Percentiles rank a stretch among this genome's conserved stretches.
These are phyloP conservation scores for Mylabris sibirica DNA, from an alignment of 2,888 invertebrate species.

Conservation along the genomic window DNA sequence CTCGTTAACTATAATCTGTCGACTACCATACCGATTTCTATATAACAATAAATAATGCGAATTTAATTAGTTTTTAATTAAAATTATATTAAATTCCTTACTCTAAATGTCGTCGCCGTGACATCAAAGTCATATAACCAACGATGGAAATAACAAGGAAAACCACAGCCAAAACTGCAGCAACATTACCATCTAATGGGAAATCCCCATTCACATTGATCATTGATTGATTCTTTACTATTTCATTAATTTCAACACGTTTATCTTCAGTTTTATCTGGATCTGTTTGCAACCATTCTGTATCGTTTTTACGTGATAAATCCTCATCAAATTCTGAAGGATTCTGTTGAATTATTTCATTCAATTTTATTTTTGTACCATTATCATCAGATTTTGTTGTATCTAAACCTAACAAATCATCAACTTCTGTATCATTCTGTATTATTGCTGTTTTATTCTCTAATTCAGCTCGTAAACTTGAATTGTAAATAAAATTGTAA, in stretches of 20 bases:
- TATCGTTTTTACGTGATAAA: background rate
- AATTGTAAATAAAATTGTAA: background rate
- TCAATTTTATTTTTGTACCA: background rate
- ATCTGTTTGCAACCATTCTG: conserved; percentile 2
- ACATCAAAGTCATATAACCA: conserved; percentile 58
- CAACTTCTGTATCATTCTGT: conserved; percentile 10
- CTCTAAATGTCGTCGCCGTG: conserved; percentile 62
- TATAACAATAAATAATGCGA: conserved; percentile 39
- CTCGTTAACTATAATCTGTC: conserved; percentile 62
- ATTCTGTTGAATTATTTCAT: background rate
- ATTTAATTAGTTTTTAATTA: background rate
- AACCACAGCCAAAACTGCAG: conserved; percentile 45
- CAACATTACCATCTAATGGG: conserved; percentile 42
- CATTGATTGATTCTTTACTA: background rate
- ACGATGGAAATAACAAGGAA: conserved; percentile 56
- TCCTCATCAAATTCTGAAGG: background rate
- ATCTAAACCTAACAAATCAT: conserved; percentile 14
- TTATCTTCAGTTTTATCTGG: conserved; percentile 10
- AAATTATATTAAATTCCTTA: conserved; percentile 48
- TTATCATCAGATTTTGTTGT: background rate
- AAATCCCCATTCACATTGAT: conserved; percentile 14
- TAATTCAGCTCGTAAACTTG: background rate
- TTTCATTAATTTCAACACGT: conserved; percentile 3
- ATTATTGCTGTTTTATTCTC: background rate
- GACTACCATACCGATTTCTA: conserved; percentile 59